Conservation (phyloP, 2,797 vertebrate species). For the Typhlichthys subterraneus region DNA sequence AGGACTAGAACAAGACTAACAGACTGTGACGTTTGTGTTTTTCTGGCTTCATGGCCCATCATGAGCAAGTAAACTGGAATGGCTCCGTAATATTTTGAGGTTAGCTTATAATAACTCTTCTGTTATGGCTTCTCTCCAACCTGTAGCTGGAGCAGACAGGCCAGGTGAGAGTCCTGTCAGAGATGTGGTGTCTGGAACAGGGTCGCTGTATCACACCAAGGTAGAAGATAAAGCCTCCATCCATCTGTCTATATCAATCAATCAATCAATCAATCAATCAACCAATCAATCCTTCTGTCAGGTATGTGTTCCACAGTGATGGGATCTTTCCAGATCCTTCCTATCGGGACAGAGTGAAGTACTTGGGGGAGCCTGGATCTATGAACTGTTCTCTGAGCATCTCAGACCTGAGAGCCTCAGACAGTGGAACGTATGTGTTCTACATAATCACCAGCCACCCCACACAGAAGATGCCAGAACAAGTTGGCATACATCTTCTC, state of each 20-base stretch:
- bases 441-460: constrained; percentile 67
- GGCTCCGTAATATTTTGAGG: no score
- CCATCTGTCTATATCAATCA: not conserved
- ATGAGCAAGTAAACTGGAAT: no score
- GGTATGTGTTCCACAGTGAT: constrained; percentile 76
- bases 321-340: constrained; percentile 53
- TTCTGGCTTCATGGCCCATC: no score
- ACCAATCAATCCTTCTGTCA: constrained; percentile 21
- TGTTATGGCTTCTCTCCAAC: no score
- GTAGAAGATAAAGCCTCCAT: constrained; percentile 29
- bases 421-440: constrained; percentile 72
- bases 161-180: constrained; percentile 54
- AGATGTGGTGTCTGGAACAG: constrained; percentile 76
- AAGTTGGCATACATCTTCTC: constrained; percentile 69
- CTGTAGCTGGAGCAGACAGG: constrained; percentile 7
- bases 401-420: constrained; percentile 58
- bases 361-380: constrained; percentile 61
- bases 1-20: no score
- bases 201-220: constrained; percentile 69
- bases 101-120: no score
- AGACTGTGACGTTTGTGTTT: no score
- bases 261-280: not conserved
- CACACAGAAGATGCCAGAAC: constrained; percentile 65
- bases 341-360: constrained; percentile 63
- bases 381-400: constrained; percentile 76